Evolutionary conservation across 2,888 invertebrate species (phyloP), one percentile per base, ranked within the genome.

Genomic region (Cryptus armator): DNA sequence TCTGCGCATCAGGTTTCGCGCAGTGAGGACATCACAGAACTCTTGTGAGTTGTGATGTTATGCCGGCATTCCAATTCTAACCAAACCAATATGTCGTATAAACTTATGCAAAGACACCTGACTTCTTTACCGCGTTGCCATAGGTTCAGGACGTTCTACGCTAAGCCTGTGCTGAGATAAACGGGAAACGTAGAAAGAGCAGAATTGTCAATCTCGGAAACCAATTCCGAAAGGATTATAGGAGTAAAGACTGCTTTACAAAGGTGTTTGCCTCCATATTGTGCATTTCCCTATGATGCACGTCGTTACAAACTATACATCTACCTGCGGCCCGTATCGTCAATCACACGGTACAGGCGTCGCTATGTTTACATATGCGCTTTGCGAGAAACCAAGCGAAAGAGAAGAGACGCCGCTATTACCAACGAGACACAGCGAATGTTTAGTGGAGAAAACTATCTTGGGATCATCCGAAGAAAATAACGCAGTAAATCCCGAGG

Each of bases 161-260:
- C 56, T 32, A 16, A 37, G 37, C 19, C 44, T 37, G 9, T n/a
- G n/a, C 6, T n/a, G 16, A 16, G 46, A 46, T 74, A 53, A 62
- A 74, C 67, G 16, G 44, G 59, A 48, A 48, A 59, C 53, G 29
- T 12, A 4, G 16, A 62, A 75, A 46, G 43, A 16, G 19, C 46
- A 46, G 0, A 32, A 80, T 71, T 75, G 37, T 53, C 24, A 75
- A 64, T 7, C 56, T 19, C 37, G 19, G 56, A 24, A 64, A 76
- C 46, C 71, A 84, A 80, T 80, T 66, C 59, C 76, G 32, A 48
- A 51, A 29, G 66, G 71, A 84, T 80, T 76, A 84, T 14, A 62
- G 48, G 75, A 3, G 46, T 24, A 32, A 32, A 10, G 19, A 78
- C 70, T 43, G 77, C 9, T 76, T 53, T 24, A 24, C 53, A 16